Base-by-base conservation (phyloP, 2,797 vertebrate genomes). In the Enteromius radiatus region DNA sequence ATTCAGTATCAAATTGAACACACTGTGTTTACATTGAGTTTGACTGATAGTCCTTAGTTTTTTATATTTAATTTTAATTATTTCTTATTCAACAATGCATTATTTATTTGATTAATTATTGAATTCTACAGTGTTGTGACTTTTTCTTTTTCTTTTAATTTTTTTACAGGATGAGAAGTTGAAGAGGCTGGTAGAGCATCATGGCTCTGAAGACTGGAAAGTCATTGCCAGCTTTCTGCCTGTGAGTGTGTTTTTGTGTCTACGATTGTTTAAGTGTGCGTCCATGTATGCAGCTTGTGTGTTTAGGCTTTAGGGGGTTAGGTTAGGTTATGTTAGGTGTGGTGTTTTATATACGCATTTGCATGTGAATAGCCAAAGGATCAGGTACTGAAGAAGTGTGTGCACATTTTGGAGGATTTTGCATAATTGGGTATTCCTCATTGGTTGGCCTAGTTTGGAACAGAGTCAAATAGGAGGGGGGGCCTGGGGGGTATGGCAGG, bases 131-230 rank as follows among this genome's bases (percentile, higher is more conserved):
- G 43, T 78, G 79, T 14, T 31, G 26, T 28, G 21, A n/a, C 9
- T n/a, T 3, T 8, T 21, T 9, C 4, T 10, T 54, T 43, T 61
- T 31, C 31, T 36, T 45, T 4, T 45, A 33, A 33, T 56, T 88
- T 86, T 86, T 80, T 86, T 69, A 82, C 90, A 99, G 98, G 98
- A 99, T 92, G 98, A 99, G 90, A 99, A 98, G 89, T 83, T 99
- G 84, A 99, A 99, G 93, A 97, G 98, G 91, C 93, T 98, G 69
- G 98, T 98, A 84, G 98, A 99, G 88, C 95, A 97, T 89, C 96
- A 99, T 89, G 97, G 98, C 87, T 98, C 97, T 84, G 98, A 98
- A 89, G 98, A 99, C 92, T 99, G 98, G 98, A 99, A 99, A 95
- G 90, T 98, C 88, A 97, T 99, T 89, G 97, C 98, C 87, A 98